These are phyloP conservation scores for Eremophila alpestris DNA, from an alignment of 2,797 vertebrate genomes.

Conservation along the genomic window DNA sequence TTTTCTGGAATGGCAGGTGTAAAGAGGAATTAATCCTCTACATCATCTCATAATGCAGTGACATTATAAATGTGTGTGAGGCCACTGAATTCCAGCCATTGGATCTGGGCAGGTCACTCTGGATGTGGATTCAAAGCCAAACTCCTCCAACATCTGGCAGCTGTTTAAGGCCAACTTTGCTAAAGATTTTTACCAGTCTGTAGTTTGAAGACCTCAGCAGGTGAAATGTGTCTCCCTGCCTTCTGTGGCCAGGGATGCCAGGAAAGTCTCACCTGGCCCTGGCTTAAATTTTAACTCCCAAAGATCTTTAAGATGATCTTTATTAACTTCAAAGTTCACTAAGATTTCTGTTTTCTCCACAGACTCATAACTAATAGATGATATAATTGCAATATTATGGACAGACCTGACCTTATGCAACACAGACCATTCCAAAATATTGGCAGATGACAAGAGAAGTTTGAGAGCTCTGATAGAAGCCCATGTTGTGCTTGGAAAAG, in stretches of 20 bases:
- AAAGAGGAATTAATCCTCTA: background rate
- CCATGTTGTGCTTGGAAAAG: background rate
- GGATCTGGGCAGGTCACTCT: background rate
- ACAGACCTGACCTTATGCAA: background rate
- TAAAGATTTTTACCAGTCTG: background rate
- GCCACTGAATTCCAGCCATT: background rate
- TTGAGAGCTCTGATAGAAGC: background rate
- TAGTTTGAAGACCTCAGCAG: background rate
- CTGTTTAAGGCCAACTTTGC: background rate
- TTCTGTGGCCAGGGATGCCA: background rate
- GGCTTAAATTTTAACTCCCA: background rate
- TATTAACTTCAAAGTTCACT: background rate
- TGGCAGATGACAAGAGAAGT: background rate
- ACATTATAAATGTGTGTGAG: accelerated
- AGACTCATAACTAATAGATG: background rate
- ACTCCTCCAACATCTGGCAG: background rate
- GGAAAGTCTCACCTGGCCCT: background rate
- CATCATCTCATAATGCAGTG: background rate
- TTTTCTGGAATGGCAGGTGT: background rate
- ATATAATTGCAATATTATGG: background rate
- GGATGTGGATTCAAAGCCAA: background rate
- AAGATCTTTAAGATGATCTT: background rate
- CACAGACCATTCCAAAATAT: background rate
- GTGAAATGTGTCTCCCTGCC: background rate
- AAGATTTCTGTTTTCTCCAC: background rate